Evolutionary conservation across 1,140 invertebrate species (phyloP).

Genomic region (Nephila pilipes): DNA sequence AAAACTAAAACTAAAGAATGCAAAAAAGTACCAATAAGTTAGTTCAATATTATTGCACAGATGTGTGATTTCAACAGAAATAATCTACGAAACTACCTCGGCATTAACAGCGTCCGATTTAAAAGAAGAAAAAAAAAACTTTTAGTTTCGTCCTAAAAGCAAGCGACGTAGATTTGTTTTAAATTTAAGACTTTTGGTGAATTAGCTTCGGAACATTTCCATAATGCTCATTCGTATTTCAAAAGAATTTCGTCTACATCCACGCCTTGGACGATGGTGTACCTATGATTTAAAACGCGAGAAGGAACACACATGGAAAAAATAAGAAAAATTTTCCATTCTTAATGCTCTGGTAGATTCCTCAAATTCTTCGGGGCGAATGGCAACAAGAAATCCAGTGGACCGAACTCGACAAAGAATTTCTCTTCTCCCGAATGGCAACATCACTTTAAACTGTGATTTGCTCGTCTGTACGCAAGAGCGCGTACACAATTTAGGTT

Average conservation of each 20-base stretch:
- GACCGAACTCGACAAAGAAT: constrained; percentile 58
- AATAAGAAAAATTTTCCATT: not conserved
- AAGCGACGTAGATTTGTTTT: not conserved
- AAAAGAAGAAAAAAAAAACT: not conserved
- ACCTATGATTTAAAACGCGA: constrained; percentile 5
- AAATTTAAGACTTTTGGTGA: not conserved
- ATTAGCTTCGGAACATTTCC: constrained; percentile 26
- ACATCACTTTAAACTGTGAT: constrained; percentile 68
- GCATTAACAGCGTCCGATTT: not conserved
- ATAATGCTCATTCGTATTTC: constrained; percentile 7
- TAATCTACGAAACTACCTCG: not conserved
- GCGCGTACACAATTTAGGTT: constrained; percentile 56
- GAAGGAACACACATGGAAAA: not conserved
- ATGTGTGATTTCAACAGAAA: not conserved
- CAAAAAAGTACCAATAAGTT: not conserved
- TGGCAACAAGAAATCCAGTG: constrained; percentile 62
- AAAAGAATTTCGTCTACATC: constrained; percentile 23
- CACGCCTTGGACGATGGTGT: not conserved
- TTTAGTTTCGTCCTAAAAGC: not conserved
- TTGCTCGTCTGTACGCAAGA: constrained; percentile 61
- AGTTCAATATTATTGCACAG: not conserved
- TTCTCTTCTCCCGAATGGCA: constrained; percentile 62
- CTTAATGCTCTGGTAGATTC: constrained; percentile 58
- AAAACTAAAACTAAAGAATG: not conserved
- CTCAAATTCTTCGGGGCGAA: constrained; percentile 45